phyloP scores from a whole-genome alignment of 2,888 invertebrate genomes.

The Spodoptera exigua region DNA sequence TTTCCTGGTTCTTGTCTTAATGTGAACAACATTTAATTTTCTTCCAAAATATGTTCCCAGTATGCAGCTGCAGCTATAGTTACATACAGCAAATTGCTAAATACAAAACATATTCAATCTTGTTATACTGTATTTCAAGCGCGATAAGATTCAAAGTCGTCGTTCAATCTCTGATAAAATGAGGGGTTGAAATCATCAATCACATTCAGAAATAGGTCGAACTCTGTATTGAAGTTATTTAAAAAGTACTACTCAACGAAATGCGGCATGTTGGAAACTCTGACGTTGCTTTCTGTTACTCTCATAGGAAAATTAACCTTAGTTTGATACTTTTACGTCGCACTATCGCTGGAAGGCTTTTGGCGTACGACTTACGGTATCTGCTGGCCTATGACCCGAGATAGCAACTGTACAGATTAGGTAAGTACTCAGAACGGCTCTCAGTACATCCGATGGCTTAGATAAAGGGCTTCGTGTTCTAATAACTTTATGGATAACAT shows the following conservation, averaged over 20 bases:
- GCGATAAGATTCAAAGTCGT: conserved; percentile 56
- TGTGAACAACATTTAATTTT: conserved; percentile 56
- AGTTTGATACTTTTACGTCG: conserved; percentile 57
- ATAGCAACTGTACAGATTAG: conserved; percentile 79
- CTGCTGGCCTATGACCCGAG: conserved; percentile 81
- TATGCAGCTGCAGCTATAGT: conserved; percentile 44
- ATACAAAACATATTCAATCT: conserved; percentile 23
- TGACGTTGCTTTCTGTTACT: conserved; percentile 29
- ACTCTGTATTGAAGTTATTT: conserved; percentile 68
- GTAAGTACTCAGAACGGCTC: conserved; percentile 68
- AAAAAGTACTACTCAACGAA: conserved; percentile 63
- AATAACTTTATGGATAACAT: conserved; percentile 70
- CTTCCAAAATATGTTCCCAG: conserved; percentile 44
- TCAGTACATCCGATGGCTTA: conserved; percentile 72
- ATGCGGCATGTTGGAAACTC: conserved; percentile 67
- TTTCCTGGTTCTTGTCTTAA: conserved; percentile 56
- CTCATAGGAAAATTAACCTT: conserved; percentile 69
- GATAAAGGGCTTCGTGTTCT: conserved; percentile 73
- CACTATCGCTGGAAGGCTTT: conserved; percentile 58
- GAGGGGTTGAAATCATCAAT: conserved; percentile 75
- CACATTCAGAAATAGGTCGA: conserved; percentile 76
- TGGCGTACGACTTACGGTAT: conserved; percentile 75
- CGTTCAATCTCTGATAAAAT: conserved; percentile 57
- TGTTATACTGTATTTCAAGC: conserved; percentile 38
- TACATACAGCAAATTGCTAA: conserved; percentile 24